Evolutionary conservation across 1,140 invertebrate species (phyloP).

Genomic region (Hormaphis cornu): DNA sequence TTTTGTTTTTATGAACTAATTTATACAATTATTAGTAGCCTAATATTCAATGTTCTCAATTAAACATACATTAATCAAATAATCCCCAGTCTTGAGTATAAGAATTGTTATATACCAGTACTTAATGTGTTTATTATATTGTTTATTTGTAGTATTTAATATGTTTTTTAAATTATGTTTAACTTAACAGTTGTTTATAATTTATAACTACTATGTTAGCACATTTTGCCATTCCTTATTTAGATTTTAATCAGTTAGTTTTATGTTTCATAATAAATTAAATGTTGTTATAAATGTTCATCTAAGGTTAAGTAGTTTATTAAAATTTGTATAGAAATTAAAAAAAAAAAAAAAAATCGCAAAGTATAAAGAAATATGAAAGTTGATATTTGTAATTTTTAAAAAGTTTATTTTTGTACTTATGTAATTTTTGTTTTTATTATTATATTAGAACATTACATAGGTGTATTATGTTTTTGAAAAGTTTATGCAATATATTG

Average conservation of each 20-base stretch:
- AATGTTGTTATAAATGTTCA: background rate
- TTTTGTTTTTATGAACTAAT: background rate
- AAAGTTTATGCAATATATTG: no score
- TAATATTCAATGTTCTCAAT: background rate
- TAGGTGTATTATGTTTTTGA: background rate
- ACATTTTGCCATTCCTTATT: background rate
- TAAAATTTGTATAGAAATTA: no score
- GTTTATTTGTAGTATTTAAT: no score
- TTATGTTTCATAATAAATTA: background rate
- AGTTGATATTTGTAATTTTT: conserved; percentile 5
- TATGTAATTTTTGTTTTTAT: conserved; percentile 3
- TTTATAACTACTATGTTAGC: background rate
- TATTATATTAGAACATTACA: background rate
- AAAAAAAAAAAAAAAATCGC: no score
- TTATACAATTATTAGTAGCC: no score
- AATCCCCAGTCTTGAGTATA: conserved; percentile 26
- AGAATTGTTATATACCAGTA: background rate
- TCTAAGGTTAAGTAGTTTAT: no score
- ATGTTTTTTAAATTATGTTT: no score
- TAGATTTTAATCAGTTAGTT: background rate
- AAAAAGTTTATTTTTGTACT: conserved; percentile 7
- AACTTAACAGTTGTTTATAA: background rate
- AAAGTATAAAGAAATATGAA: background rate
- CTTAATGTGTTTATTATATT: background rate
- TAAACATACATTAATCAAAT: background rate